Percentiles rank a stretch among this genome's conserved stretches.
phyloP scores from a whole-genome alignment of 2,797 vertebrate genomes.

The Morus bassanus region DNA sequence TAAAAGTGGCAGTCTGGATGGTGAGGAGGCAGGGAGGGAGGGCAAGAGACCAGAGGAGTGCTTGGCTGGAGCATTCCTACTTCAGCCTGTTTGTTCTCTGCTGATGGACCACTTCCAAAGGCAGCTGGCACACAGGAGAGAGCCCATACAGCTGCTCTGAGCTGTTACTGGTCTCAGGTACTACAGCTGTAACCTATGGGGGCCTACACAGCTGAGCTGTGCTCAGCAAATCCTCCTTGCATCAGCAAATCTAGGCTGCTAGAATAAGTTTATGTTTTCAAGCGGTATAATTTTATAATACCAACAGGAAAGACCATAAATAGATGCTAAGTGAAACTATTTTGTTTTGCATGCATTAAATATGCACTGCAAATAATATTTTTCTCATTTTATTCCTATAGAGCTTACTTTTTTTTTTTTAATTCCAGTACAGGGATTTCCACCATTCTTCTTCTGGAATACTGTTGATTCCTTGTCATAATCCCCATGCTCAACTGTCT shows the following conservation, averaged over 20 bases:
- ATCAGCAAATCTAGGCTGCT: background rate
- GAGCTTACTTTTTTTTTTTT: background rate
- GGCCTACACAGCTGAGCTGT: background rate
- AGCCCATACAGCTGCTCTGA: background rate
- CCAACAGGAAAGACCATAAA: background rate
- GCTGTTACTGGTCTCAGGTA: background rate
- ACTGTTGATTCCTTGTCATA: background rate
- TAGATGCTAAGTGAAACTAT: background rate
- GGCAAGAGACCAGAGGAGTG: background rate
- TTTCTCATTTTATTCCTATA: background rate
- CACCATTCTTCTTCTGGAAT: background rate
- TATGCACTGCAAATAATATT: background rate
- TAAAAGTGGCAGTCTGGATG: background rate
- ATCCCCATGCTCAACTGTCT: background rate
- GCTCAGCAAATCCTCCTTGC: background rate
- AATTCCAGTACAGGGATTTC: background rate
- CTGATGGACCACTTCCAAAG: background rate
- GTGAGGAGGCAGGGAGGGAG: background rate
- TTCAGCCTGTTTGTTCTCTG: background rate
- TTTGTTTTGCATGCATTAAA: background rate
- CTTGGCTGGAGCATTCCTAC: rapidly evolving
- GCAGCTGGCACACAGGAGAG: background rate
- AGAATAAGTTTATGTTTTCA: background rate
- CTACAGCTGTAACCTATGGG: background rate
- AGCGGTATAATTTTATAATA: background rate